phyloP scores from a whole-genome alignment of 2,888 invertebrate genomes.

The Polymixis lichenea region DNA sequence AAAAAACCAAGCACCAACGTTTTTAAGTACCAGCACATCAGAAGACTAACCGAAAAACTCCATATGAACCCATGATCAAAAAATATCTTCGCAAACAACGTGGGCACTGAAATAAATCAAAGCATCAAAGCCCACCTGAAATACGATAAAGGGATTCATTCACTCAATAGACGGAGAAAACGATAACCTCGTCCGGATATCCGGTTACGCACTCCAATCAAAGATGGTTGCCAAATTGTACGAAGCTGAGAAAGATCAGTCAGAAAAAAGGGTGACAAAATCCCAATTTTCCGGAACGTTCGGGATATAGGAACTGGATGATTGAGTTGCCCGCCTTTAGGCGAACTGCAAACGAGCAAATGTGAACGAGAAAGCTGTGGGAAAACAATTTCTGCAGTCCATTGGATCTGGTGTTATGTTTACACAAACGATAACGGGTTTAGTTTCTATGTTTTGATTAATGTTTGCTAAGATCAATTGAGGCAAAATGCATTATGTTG shows the following conservation, averaged over 20 bases:
- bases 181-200: slow-evolving; percentile 81
- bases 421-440: slow-evolving; percentile 6
- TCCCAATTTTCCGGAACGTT: slow-evolving; percentile 83
- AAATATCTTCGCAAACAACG: slow-evolving; percentile 42
- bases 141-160: slow-evolving; percentile 79
- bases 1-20: not conserved
- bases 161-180: slow-evolving; percentile 79
- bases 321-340: slow-evolving; percentile 78
- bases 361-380: slow-evolving; percentile 36
- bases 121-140: slow-evolving; percentile 76
- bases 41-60: not conserved
- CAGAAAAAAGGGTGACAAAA: slow-evolving; percentile 84
- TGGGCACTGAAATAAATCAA: slow-evolving; percentile 73
- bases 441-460: slow-evolving; percentile 5
- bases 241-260: slow-evolving; percentile 84
- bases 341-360: slow-evolving; percentile 61
- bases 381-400: slow-evolving; percentile 38
- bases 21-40: not conserved
- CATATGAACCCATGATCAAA: slow-evolving; percentile 23
- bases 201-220: slow-evolving; percentile 85
- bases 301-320: slow-evolving; percentile 74
- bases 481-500: not conserved
- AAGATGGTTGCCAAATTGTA: slow-evolving; percentile 84
- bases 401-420: slow-evolving; percentile 31
- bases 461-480: not conserved